Conservation (phyloP, 2,888 invertebrate genomes). For the Hyalella azteca region DNA sequence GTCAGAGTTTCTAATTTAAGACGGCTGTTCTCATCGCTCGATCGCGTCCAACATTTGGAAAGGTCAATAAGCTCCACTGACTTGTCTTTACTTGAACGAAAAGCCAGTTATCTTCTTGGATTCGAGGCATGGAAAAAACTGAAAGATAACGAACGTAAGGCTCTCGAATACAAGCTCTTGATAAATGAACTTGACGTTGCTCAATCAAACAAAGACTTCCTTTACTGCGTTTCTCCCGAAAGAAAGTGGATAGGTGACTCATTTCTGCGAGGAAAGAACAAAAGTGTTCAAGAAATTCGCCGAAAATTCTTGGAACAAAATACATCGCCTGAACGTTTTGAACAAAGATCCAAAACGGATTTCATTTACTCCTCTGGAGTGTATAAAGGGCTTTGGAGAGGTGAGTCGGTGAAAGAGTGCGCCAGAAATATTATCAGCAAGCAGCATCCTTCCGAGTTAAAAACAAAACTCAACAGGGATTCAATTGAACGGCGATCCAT, state of each 20-base stretch:
- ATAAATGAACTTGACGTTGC: slow-evolving; percentile 55
- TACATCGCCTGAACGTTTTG: slow-evolving; percentile 40
- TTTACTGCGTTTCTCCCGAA: slow-evolving; percentile 55
- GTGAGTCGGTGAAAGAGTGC: slow-evolving; percentile 52
- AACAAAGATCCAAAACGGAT: slow-evolving; percentile 43
- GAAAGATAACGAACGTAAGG: slow-evolving; percentile 54
- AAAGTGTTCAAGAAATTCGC: slow-evolving; percentile 46
- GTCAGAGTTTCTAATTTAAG: slow-evolving; percentile 52
- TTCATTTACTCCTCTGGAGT: slow-evolving; percentile 49
- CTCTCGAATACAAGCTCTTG: slow-evolving; percentile 54
- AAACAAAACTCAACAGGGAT: slow-evolving; percentile 51
- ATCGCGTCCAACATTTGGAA: slow-evolving; percentile 52
- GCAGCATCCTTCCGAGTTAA: slow-evolving; percentile 16
- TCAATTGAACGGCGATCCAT: slow-evolving; percentile 45
- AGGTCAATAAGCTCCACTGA: slow-evolving; percentile 54
- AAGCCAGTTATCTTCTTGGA: slow-evolving; percentile 50
- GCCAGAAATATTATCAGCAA: slow-evolving; percentile 47
- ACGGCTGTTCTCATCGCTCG: slow-evolving; percentile 53
- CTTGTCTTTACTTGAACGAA: slow-evolving; percentile 43
- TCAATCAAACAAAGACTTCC: slow-evolving; percentile 51
- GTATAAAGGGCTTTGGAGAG: slow-evolving; percentile 56
- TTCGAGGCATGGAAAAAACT: slow-evolving; percentile 57
- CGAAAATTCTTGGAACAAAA: slow-evolving; percentile 43
- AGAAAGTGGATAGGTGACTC: slow-evolving; percentile 56
- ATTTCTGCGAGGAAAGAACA: slow-evolving; percentile 49